Conservation (phyloP, 2,888 invertebrate species). For the Blomia tropicalis region DNA sequence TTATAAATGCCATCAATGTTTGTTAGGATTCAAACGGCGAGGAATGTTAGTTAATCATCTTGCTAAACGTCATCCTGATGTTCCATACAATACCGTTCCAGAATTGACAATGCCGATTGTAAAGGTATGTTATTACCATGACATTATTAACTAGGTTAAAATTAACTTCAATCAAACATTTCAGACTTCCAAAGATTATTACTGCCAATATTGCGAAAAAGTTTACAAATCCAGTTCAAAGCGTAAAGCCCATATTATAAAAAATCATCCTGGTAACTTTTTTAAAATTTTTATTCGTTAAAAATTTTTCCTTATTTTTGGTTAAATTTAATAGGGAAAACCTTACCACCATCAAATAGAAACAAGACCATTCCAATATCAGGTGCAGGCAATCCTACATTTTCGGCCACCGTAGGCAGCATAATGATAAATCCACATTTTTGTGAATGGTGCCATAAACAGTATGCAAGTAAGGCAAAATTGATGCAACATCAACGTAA, state of each 20-base stretch:
- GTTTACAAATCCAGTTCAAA: constrained; percentile 69
- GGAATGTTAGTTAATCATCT: constrained; percentile 73
- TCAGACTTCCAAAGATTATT: constrained; percentile 58
- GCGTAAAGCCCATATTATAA: constrained; percentile 60
- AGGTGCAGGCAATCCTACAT: constrained; percentile 40
- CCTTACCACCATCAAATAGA: constrained; percentile 24
- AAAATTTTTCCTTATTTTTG: too few species aligned
- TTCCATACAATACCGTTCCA: constrained; percentile 46
- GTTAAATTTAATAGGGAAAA: constrained; percentile 19
- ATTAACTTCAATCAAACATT: neutral
- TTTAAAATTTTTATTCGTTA: neutral
- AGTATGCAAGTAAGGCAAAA: constrained; percentile 60
- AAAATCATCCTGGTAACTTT: constrained; percentile 56
- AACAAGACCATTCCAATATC: constrained; percentile 39
- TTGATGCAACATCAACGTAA: constrained; percentile 42
- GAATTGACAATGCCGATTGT: constrained; percentile 61
- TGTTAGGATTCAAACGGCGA: constrained; percentile 51
- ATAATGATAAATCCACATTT: constrained; percentile 52
- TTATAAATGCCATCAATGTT: constrained; percentile 58
- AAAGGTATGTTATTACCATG: constrained; percentile 16
- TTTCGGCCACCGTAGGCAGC: constrained; percentile 54
- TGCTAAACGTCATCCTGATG: constrained; percentile 50
- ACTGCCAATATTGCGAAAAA: constrained; percentile 68
- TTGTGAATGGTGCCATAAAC: constrained; percentile 66
- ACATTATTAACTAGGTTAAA: neutral